These are phyloP conservation scores for Aphis gossypii DNA, from an alignment of 1,140 invertebrate genomes.

Conservation along the genomic window DNA sequence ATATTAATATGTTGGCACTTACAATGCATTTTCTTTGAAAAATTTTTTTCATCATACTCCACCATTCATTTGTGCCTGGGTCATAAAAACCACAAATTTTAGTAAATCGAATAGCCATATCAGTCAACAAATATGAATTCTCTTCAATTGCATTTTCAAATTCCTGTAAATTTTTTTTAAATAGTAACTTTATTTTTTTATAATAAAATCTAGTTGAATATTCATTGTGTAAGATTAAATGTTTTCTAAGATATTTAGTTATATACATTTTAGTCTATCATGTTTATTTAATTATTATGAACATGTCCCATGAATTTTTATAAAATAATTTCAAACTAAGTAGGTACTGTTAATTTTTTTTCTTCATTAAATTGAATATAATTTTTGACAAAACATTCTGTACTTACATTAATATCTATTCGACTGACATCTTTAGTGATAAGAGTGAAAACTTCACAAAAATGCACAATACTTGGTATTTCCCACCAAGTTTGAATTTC, in stretches of 20 bases:
- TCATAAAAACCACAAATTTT: conserved; percentile 33
- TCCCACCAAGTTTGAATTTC: conserved; percentile 90
- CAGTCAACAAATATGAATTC: neutral
- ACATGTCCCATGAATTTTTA: neutral
- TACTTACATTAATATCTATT: conserved; percentile 32
- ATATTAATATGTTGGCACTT: neutral
- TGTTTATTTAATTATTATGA: neutral
- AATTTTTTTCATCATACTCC: neutral
- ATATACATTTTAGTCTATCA: too few relatives aligned
- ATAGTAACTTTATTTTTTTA: neutral
- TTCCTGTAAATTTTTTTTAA: neutral
- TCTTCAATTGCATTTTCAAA: conserved; percentile 34
- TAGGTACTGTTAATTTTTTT: neutral
- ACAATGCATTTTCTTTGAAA: neutral
- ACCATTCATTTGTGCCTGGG: conserved; percentile 1
- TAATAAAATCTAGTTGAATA: neutral
- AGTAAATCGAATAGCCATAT: conserved; percentile 30
- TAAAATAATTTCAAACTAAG: neutral
- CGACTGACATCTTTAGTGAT: conserved; percentile 4
- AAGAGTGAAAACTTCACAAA: conserved; percentile 94
- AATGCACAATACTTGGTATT: conserved; percentile 96
- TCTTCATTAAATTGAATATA: neutral
- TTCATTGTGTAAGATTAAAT: neutral
- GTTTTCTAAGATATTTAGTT: neutral
- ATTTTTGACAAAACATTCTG: neutral